Evolutionary conservation across 2,888 invertebrate species (phyloP), one percentile per base, ranked within the genome.

Genomic region (Ditula angustiorana): DNA sequence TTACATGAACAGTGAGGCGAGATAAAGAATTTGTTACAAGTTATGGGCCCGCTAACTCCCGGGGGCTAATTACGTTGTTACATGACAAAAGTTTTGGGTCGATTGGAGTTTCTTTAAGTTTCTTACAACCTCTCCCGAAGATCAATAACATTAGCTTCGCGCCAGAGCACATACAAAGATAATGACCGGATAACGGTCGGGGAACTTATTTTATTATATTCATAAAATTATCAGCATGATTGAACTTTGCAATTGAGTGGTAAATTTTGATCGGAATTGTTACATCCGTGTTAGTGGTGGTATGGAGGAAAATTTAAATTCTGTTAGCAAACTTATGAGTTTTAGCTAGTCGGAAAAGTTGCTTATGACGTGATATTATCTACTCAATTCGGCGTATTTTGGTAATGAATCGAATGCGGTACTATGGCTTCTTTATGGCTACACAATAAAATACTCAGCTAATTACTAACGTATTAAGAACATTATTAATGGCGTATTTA

Each of bases 51-150:
- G 76, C 77, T 77, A 79, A 80, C 83, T 85, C 87, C 86, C 81
- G 74, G 79, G 84, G 86, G 87, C 88, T 90, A 90, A 90, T 91
- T 90, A 90, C 90, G 85, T 88, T 88, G 91, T 89, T 85, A 88
- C 87, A 87, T 86, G 87, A 87, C 86, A 85, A 88, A 90, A 90
- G 83, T 90, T 90, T 90, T 83, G 89, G 87, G 88, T 87, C 84
- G 83, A 77, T 75, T 73, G 71, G 86, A 88, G 84, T 89, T 90
- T 87, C 86, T 87, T 88, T 83, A 81, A 85, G 85, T 85, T 88
- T 85, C 83, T 85, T 85, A 77, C 82, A 81, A 78, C 79, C 81
- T 82, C 83, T 80, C 79, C 78, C 77, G 82, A 84, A 64, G 82
- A 82, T 82, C 81, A 83, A 86, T 86, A 85, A 84, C 84, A 83